phyloP scores from a whole-genome alignment of 2,888 invertebrate genomes.

The Dasysyrphus tricinctus region DNA sequence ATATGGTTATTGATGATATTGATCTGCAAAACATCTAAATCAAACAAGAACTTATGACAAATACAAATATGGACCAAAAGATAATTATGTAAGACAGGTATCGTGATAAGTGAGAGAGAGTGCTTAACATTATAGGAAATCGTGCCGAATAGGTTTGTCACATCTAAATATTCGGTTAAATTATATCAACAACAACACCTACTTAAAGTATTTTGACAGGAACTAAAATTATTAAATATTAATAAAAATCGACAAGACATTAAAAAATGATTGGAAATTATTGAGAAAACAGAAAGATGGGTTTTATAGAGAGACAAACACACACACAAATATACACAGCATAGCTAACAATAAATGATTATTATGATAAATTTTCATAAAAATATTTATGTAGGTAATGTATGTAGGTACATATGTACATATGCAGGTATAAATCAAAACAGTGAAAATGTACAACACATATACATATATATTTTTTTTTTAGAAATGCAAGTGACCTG shows the following conservation, averaged over 20 bases:
- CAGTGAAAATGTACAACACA: constrained; percentile 6
- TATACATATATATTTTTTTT: constrained; percentile 23
- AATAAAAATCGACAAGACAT: neutral
- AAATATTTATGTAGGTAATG: neutral
- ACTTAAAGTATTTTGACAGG: neutral
- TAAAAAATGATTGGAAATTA: neutral
- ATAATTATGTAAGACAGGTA: neutral
- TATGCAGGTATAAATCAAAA: constrained; percentile 10
- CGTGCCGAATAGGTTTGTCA: neutral
- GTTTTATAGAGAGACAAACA: neutral
- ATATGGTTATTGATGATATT: no score
- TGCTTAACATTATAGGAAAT: neutral
- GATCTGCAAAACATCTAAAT: neutral
- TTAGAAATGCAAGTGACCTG: constrained; percentile 85
- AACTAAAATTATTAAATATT: neutral
- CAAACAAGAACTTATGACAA: neutral
- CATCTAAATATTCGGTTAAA: neutral
- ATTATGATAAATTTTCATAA: constrained; percentile 7
- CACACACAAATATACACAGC: neutral
- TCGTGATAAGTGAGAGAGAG: neutral
- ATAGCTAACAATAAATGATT: constrained; percentile 7
- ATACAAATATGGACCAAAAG: neutral
- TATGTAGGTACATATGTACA: no score
- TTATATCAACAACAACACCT: neutral
- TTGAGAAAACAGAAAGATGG: neutral